Evolutionary conservation across 2,888 invertebrate genomes (phyloP).

Genomic region (Chrysina gloriosa): DNA sequence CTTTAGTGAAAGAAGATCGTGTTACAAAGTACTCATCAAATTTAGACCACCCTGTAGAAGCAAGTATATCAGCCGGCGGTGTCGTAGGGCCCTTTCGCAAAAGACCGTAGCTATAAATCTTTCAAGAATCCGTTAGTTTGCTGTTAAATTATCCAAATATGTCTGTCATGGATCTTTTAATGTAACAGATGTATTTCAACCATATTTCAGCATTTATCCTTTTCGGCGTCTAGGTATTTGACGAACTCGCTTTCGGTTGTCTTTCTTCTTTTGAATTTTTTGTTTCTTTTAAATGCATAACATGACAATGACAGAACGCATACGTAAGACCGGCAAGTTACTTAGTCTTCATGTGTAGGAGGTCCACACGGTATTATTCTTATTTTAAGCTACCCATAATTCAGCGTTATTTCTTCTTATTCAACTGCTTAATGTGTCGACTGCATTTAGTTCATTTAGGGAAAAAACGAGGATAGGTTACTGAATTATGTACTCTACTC

Average conservation of each 20-base stretch:
- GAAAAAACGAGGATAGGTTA: too few species aligned
- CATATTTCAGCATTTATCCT: not conserved
- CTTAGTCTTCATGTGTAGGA: constrained; percentile 12
- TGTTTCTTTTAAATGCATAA: not conserved
- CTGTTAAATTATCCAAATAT: constrained; percentile 26
- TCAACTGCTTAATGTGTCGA: not conserved
- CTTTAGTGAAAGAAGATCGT: not conserved
- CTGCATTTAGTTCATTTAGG: not conserved
- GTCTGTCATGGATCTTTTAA: constrained; percentile 28
- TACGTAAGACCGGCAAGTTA: not conserved
- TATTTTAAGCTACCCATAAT: constrained; percentile 7
- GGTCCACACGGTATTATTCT: not conserved
- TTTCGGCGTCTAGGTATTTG: not conserved
- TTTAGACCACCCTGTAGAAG: constrained; percentile 12
- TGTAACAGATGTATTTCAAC: constrained; percentile 20
- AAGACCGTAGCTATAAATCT: constrained; percentile 17
- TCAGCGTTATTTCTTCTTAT: not conserved
- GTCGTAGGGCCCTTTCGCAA: constrained; percentile 1
- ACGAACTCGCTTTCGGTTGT: not conserved
- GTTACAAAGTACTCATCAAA: constrained; percentile 3
- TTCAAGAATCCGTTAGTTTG: constrained; percentile 18
- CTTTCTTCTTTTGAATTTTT: not conserved
- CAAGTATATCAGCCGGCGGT: not conserved
- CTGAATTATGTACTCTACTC: too few species aligned
- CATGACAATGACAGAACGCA: constrained; percentile 13